phyloP scores from a whole-genome alignment of 2,888 invertebrate species.

The Eilema griseolum region DNA sequence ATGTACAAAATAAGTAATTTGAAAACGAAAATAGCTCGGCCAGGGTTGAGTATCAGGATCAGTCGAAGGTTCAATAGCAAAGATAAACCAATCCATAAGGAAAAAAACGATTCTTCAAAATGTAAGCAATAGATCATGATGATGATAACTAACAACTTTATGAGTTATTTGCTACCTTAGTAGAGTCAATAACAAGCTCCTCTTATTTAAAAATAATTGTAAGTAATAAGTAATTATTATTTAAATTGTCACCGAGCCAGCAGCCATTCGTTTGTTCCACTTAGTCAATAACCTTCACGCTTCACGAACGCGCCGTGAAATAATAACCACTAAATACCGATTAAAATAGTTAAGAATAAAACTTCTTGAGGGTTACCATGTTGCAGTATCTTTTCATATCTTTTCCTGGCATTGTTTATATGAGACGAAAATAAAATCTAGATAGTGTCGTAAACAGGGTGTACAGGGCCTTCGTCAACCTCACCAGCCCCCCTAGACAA shows the following conservation, averaged over 20 bases:
- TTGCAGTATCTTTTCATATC: background rate
- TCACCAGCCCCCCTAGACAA: too few species aligned
- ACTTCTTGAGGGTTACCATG: constrained; percentile 3
- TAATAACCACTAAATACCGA: background rate
- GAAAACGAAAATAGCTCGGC: too few species aligned
- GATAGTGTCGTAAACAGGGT: too few species aligned
- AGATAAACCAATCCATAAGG: too few species aligned
- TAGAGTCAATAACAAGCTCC: background rate
- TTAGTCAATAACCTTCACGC: constrained; percentile 18
- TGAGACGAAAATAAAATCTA: background rate
- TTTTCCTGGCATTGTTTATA: background rate
- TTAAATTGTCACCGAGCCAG: background rate
- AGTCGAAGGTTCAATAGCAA: too few species aligned
- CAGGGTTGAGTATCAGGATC: too few species aligned
- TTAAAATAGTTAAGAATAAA: constrained; percentile 6
- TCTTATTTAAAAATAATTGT: background rate
- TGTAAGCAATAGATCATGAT: too few species aligned
- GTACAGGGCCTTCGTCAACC: too few species aligned
- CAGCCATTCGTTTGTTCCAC: constrained; percentile 3
- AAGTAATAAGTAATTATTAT: constrained; percentile 1
- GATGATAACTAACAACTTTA: too few species aligned
- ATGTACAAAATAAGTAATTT: too few species aligned
- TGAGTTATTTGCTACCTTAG: background rate
- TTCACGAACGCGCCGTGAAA: constrained; percentile 5
- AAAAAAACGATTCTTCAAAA: too few species aligned